phyloP scores from a whole-genome alignment of 2,888 invertebrate species.

The Hoplodrina ambigua region DNA sequence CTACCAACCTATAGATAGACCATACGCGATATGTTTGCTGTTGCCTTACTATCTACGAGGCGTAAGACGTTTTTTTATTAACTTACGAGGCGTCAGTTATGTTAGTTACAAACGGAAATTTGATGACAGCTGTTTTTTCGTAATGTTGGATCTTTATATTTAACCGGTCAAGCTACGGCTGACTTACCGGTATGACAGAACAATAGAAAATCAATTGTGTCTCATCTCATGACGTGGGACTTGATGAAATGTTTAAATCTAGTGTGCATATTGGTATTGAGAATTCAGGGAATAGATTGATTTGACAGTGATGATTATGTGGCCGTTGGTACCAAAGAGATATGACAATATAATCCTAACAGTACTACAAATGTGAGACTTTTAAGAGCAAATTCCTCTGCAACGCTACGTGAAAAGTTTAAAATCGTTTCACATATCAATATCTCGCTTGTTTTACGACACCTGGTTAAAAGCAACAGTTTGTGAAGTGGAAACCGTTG shows the following conservation, averaged over 20 bases:
- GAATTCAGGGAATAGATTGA: no score
- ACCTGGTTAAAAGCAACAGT: conserved; percentile 53
- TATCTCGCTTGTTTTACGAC: conserved; percentile 50
- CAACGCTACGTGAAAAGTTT: conserved; percentile 4
- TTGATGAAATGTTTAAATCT: no score
- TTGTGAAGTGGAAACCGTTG: conserved; percentile 61
- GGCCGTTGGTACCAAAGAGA: neutral
- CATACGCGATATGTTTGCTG: conserved; percentile 14
- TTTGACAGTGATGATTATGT: no score
- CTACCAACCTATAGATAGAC: conserved; percentile 25
- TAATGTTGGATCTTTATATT: neutral
- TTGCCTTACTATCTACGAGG: conserved; percentile 11
- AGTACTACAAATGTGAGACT: neutral
- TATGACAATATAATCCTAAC: neutral
- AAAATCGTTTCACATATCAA: conserved; percentile 46
- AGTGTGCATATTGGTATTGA: no score
- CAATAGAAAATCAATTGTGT: no score
- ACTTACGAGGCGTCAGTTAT: neutral
- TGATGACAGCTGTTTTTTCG: neutral
- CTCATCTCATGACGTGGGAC: no score
- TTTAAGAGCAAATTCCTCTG: conserved; percentile 2
- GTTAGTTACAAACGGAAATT: neutral
- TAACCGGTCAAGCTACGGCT: no score
- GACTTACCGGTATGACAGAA: no score
- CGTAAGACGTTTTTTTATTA: neutral